Evolutionary conservation across 35 echinoderm and acorn worm species (phyloP).

Genomic region (Hemicentrotus pulcherrimus): DNA sequence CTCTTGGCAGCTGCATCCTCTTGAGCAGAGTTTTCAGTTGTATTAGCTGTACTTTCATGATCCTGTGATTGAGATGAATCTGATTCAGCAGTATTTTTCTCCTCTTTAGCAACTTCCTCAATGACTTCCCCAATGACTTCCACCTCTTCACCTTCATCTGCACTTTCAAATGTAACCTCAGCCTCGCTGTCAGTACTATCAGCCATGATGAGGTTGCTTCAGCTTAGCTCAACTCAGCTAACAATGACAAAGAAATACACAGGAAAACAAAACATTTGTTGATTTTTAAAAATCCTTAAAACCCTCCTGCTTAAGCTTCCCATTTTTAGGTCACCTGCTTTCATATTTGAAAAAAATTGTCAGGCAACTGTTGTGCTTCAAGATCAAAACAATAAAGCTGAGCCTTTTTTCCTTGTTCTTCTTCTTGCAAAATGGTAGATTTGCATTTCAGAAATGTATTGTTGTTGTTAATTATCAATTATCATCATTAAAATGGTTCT

Average conservation of each 20-base stretch:
- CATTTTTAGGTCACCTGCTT: too few relatives aligned
- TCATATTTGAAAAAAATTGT: too few relatives aligned
- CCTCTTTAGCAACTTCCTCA: background rate
- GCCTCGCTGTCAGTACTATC: background rate
- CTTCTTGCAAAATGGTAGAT: too few relatives aligned
- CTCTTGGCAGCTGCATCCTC: background rate
- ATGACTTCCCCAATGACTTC: background rate
- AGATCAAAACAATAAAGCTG: too few relatives aligned
- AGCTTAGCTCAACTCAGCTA: background rate
- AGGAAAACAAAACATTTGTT: background rate
- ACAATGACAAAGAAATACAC: background rate
- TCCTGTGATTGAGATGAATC: background rate
- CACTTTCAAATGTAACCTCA: slow-evolving; percentile 20
- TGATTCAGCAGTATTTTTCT: background rate
- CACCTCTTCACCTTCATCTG: slow-evolving; percentile 5
- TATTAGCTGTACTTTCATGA: background rate
- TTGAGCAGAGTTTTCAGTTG: background rate
- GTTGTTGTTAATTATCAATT: too few relatives aligned
- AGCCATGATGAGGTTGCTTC: background rate
- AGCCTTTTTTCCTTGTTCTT: too few relatives aligned
- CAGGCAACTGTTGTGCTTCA: too few relatives aligned
- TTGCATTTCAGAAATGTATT: too few relatives aligned
- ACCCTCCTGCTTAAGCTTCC: too few relatives aligned
- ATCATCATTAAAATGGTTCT: too few relatives aligned
- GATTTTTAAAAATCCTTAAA: background rate